These are phyloP conservation scores for Portunus trituberculatus DNA, from an alignment of 1,140 invertebrate species.

Conservation along the genomic window DNA sequence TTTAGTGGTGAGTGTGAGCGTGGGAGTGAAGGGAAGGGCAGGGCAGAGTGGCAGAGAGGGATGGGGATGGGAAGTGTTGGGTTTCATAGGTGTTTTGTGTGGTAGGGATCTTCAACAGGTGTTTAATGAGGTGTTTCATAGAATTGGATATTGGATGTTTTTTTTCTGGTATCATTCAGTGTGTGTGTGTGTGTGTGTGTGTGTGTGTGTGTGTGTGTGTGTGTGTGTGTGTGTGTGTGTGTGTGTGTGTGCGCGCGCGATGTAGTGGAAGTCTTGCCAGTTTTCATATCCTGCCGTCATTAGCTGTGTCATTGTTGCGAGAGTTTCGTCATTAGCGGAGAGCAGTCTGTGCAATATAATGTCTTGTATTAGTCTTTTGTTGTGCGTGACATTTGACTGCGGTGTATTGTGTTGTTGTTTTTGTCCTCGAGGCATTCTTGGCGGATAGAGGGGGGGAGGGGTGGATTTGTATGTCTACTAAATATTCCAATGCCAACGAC, in stretches of 20 bases:
- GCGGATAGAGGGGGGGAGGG: not conserved
- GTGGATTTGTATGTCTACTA: not conserved
- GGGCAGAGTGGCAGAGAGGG: no score
- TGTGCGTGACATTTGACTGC: not conserved
- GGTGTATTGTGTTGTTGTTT: not conserved
- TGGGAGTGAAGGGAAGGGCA: no score
- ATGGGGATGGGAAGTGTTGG: no score
- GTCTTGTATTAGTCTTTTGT: not conserved
- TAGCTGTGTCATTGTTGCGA: not conserved
- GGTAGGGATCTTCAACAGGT: no score
- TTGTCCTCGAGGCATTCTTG: not conserved
- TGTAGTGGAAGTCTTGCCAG: not conserved
- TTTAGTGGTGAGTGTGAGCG: no score
- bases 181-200: not conserved
- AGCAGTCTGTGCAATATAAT: not conserved
- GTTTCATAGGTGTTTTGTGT: no score
- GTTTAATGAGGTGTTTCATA: no score
- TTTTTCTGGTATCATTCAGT: not conserved
- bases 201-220: not conserved
- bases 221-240: constrained; percentile 12
- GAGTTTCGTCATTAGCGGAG: not conserved
- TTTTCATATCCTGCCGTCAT: not conserved
- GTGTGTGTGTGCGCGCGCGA: not conserved
- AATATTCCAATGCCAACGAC: not conserved
- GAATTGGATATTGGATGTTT: no score